Evolutionary conservation across 1,140 invertebrate genomes (phyloP), one percentile per base, ranked within the genome.

Genomic region (Gyrodactylus bullatarudis): DNA sequence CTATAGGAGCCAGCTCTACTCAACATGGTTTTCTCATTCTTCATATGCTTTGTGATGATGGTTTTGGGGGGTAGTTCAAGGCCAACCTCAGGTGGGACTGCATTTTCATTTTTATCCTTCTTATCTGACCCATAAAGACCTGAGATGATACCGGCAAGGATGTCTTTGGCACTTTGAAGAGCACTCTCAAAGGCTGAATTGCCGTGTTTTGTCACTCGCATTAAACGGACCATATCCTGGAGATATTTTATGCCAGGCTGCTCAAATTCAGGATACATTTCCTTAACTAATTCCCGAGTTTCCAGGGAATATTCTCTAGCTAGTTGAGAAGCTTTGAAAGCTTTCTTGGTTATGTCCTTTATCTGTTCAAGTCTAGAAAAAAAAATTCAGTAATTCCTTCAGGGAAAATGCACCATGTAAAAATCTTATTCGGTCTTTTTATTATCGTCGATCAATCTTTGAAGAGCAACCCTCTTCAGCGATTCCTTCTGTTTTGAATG

Each of bases 261-360:
- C 21, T 69, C 68, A 23, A 21, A 69, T 20, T 69, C 68, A 21
- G 68, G 68, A 23, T 69, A 69, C 68, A 69, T 69, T 69, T 69
- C 68, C 68, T 69, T 69, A 21, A 69, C 68, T 21, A 69, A 23
- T 23, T 69, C 20, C 20, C 68, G 20, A 2, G 68, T 69, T 23
- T 69, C 68, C 23, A 69, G 21, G 1, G 68, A 69, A 69, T 69
- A 69, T 21, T 69, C 68, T 69, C 68, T 2, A 23, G 68, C 68
- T 20, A 69, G 23, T 23, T 20, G 20, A 21, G 68, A 20, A 16
- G 68, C 68, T 23, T 69, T 23, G 2, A 21, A 8, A 16, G 68
- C 68, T 69, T 69, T 69, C 23, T 20, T 23, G 21, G 23, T 23
- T 20, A 23, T 69, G 20, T 69, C 68, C 8, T 23, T 20, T 20